Evolutionary conservation across 1,140 invertebrate genomes (phyloP).

Genomic region (Lasioglossum albipes): DNA sequence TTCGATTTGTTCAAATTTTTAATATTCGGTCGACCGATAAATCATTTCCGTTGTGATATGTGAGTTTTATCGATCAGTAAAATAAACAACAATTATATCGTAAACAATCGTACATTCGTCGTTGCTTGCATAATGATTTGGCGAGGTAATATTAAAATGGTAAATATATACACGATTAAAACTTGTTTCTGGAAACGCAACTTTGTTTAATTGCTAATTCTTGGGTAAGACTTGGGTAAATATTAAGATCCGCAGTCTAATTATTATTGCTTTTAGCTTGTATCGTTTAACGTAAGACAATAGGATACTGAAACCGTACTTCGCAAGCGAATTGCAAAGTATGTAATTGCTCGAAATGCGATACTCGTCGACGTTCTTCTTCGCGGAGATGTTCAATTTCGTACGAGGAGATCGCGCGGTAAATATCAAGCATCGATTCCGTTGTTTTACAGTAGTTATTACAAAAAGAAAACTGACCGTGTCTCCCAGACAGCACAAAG

Average conservation of each 20-base stretch:
- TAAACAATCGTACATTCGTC: no score
- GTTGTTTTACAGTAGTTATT: constrained; percentile 4
- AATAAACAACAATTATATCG: no score
- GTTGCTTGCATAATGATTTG: no score
- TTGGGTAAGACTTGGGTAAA: no score
- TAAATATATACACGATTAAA: no score
- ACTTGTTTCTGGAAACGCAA: neutral
- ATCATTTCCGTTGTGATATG: no score
- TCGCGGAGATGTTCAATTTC: neutral
- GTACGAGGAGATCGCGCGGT: neutral
- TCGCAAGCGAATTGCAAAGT: constrained; percentile 12
- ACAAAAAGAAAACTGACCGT: constrained; percentile 14
- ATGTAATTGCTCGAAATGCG: constrained; percentile 50
- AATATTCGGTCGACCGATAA: no score
- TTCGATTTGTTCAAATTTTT: no score
- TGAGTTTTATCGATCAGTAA: no score
- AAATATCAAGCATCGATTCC: constrained; percentile 42
- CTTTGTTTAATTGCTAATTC: neutral
- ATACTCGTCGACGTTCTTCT: neutral
- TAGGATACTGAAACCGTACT: neutral
- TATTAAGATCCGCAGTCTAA: no score
- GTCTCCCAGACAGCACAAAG: neutral
- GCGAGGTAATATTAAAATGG: no score
- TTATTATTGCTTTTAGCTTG: neutral
- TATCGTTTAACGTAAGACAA: constrained; percentile 27